Evolutionary conservation across 2,888 invertebrate species (phyloP), one percentile per base, ranked within the genome.

Genomic region (Lasioglossum calceatum): DNA sequence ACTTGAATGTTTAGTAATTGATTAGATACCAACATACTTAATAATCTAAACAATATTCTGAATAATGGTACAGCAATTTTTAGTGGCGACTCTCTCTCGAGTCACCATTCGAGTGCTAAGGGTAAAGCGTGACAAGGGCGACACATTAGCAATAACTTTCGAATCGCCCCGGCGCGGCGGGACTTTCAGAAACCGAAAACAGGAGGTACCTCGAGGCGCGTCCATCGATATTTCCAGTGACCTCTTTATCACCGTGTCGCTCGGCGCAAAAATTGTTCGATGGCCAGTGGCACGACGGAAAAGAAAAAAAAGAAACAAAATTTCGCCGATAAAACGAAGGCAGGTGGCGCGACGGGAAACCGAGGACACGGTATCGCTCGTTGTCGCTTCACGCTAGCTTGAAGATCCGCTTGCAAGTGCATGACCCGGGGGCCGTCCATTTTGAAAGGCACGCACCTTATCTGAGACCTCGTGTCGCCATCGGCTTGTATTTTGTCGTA

Each of bases 361-460:
- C 39, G 14, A 54, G 71, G 71, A 19, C 58, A 16, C 61, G 39
- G 54, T 50, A 39, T 47, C 42, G 72, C 83, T 71, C 61, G 72
- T 64, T 5, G 61, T 27, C 27, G 61, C 61, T 16, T 27, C 27
- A 16, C 27, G 61, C 12, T 14, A 27, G 39, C 70, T 70, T 61
- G 64, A 32, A 58, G 79, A 88, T 90, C 76, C 61, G n/a, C 73
- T 71, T 58, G 77, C 54, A 70, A 79, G 84, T 85, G 81, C 87
- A 84, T 81, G 91, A 87, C 88, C 87, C 84, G 74, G 10, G 54
- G 73, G 79, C 44, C 86, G 83, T 86, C 88, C 90, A 91, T 91
- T 91, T 91, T 91, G 89, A 89, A 86, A 81, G 87, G 85, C 89
- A 82, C 84, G 76, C 78, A 78, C 84, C 79, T 90, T 89, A 91